Base-by-base conservation (phyloP, 1,140 invertebrate species). In the Whitmania pigra region DNA sequence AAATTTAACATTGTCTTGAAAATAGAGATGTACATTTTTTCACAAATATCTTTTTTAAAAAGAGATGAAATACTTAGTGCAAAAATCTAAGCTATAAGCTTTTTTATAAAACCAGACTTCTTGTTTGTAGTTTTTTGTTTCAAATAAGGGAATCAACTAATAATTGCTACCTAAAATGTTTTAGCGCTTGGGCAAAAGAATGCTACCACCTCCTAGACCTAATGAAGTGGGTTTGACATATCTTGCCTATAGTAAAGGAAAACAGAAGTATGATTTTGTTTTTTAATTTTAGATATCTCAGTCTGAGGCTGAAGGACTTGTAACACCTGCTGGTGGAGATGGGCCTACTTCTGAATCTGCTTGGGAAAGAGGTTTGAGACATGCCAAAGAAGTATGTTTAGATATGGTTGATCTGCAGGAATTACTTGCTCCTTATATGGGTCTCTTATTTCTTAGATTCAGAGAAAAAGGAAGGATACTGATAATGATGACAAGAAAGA, bases 361-460 rank as follows among this genome's bases (percentile, higher is more conserved):
- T 0, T 97, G 94, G 94, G 94, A 97, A 81, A 84, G 93, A 69
- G 93, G 89, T 82, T 75, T 89, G 80, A 78, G 88, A 82, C 81
- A 96, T 85, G 94, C 94, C 36, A 96, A 96, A 83, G 93, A 96
- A 86, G 90, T 92, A 80, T 7, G 69, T 29, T 53, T 22, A 13
- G n/a, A 22, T 68, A n/a, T 13, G 9, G 2, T 63, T 63, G 3
- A 18, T 22, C 29, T 63, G 20, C 9, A 63, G 57, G 57, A 63
- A 13, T 63, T 63, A 25, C 6, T 17, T 15, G 18, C 22, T 63
- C 29, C 18, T 18, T 22, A 63, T 63, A 17, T 49, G 43, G 43
- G 6, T 36, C 31, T 49, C 15, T 49, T 17, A 17, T 49, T 31
- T 4, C 22, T 22, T 20, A 63, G 57, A 63, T 63, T 15, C 57